Evolutionary conservation across 2,888 invertebrate species (phyloP).

Genomic region (Neoascia interrupta): DNA sequence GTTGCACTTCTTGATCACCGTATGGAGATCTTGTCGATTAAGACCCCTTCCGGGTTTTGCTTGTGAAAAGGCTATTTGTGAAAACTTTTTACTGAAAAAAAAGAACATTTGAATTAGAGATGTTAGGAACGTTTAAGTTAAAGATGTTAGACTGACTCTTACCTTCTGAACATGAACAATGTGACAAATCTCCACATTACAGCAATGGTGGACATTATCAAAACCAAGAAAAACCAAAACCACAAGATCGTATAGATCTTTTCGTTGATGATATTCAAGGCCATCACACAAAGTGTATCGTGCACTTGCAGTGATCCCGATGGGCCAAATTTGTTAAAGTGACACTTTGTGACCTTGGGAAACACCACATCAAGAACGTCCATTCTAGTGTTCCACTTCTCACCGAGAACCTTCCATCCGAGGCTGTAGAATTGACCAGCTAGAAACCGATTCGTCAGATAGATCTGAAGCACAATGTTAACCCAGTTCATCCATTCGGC

Average conservation of each 20-base stretch:
- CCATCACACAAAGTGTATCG: slow-evolving; percentile 93
- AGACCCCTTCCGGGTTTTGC: slow-evolving; percentile 83
- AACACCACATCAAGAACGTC: slow-evolving; percentile 89
- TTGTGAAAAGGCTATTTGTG: slow-evolving; percentile 83
- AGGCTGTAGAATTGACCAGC: slow-evolving; percentile 88
- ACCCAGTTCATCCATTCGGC: slow-evolving; percentile 89
- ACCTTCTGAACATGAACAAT: slow-evolving; percentile 85
- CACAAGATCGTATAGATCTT: slow-evolving; percentile 93
- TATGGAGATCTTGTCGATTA: slow-evolving; percentile 83
- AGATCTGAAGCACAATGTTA: slow-evolving; percentile 89
- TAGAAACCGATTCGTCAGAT: slow-evolving; percentile 87
- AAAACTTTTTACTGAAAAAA: slow-evolving; percentile 82
- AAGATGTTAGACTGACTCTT: slow-evolving; percentile 72
- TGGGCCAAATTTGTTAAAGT: slow-evolving; percentile 93
- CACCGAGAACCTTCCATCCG: slow-evolving; percentile 83
- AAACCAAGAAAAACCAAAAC: slow-evolving; percentile 87
- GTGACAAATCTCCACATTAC: slow-evolving; percentile 87
- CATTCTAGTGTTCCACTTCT: slow-evolving; percentile 82
- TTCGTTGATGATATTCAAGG: slow-evolving; percentile 94
- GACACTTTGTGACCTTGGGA: slow-evolving; percentile 94
- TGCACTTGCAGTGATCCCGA: slow-evolving; percentile 91
- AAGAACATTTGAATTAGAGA: no score
- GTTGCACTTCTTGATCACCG: slow-evolving; percentile 85
- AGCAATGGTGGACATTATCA: slow-evolving; percentile 80
- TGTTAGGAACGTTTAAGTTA: no score